Evolutionary conservation across 92 coral and sea anemone species (phyloP), one percentile per base, ranked within the genome.

Genomic region (Nematostella vectensis): DNA sequence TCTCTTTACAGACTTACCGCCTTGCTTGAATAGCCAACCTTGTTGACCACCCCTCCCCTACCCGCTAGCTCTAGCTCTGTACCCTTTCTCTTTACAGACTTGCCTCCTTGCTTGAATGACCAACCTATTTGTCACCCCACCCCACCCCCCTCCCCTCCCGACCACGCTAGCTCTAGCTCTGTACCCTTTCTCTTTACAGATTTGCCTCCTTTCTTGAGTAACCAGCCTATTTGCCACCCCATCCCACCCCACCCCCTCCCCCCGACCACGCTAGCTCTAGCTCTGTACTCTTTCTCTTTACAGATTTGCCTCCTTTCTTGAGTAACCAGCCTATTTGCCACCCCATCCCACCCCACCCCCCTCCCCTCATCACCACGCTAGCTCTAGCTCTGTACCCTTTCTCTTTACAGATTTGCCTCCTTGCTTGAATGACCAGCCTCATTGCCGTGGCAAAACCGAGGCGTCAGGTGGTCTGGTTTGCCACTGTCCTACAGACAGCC

Each of bases 401-500:
- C n/a, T 58, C 31, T 11, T 17, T 33, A 4, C 30, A 79, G 86
- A 44, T 33, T 27, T 79, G 29, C 31, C 27, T 10, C 43, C 71
- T 19, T 79, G 86, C 17, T 20, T 21, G 23, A 47, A 36, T 31
- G 40, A 58, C n/a, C 58, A 61, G 3, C 53, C 72, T 0, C 15
- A 28, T 25, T 66, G 72, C 47, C 47, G 37, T 6, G 72, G 27
- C 16, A 55, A 47, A 18, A 39, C 37, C 22, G 56, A 54, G 19
- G 21, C 13, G 2, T 18, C 27, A 11, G 40, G 30, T 27, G 63
- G 3, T 2, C 36, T 27, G 3, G 26, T 45, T 8, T 66, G 72
- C 19, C 55, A 52, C 36, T 66, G 72, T 36, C 44, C 43, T 9
- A 21, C 62, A 12, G 44, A 36, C 30, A 30, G 21, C 11, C 3